Evolutionary conservation across 2,113 vertebrate genomes (phyloP), one percentile per base, ranked within the genome.

Genomic region (Reinhardtius hippoglossoides): DNA sequence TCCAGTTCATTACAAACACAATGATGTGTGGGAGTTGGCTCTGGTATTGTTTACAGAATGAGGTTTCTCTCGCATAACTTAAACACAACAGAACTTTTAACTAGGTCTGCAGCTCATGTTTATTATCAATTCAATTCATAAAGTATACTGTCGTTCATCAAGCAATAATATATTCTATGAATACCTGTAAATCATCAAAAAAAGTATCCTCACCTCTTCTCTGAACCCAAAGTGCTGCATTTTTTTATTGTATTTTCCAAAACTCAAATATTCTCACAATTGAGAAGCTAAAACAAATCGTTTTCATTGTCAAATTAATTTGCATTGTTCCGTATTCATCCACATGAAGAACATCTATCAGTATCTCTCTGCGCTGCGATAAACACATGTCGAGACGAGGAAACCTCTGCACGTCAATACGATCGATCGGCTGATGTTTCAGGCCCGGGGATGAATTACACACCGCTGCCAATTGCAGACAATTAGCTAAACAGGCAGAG

Each of bases 401-500:
- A 83, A 84, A 75, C 71, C 68, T 67, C 55, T 23, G 37, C 24
- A 0, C 16, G 27, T 88, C 90, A 35, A 87, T 88, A 31, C 55
- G 1, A 92, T 91, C 70, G 85, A 93, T 78, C 67, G 23, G 71
- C 70, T 89, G 92, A 92, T 60, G 88, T 87, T 90, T 91, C 69
- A 37, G 64, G 26, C 46, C 35, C 2, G 9, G 85, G 74, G 74
- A 77, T 56, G 71, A 85, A 85, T 84, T 88, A 81, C 73, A 78
- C 67, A 42, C 65, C 1, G 42, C 86, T 84, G 76, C 64, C 89
- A 67, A 88, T 84, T 73, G 75, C 63, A 18, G 20, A 85, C 93
- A 92, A 92, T 92, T 93, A 91, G 83, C 88, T 83, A 82, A 92
- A 91, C 83, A 78, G 82, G 86, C 71, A 31, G 73, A 35, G 44